Evolutionary conservation across 1,140 invertebrate species (phyloP).

Genomic region (Formica selysi): DNA sequence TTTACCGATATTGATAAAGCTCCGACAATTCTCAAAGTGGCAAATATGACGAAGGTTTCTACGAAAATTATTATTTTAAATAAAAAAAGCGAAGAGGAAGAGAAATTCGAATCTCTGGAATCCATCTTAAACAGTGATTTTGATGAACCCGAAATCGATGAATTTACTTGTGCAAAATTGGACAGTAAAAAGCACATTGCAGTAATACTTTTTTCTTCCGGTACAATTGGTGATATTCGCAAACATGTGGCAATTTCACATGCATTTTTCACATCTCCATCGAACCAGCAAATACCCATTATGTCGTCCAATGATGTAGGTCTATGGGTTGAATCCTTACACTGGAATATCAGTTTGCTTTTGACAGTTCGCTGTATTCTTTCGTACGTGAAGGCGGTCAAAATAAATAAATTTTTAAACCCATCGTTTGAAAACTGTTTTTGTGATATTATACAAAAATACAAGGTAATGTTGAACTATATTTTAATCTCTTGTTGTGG

Average conservation of each 20-base stretch:
- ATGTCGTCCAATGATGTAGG: background rate
- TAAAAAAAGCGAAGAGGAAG: too few species aligned
- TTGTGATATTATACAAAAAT: background rate
- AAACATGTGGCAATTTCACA: background rate
- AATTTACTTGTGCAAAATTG: background rate
- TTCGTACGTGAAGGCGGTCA: background rate
- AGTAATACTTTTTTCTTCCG: background rate
- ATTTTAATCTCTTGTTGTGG: too few species aligned
- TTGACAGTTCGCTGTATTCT: conserved; percentile 4
- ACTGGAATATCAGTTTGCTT: background rate
- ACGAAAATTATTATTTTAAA: too few species aligned
- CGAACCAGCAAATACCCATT: background rate
- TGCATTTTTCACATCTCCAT: background rate
- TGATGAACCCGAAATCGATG: background rate
- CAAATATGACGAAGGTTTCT: too few species aligned
- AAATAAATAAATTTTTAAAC: too few species aligned
- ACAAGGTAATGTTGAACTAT: background rate
- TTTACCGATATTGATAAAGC: conserved; percentile 75
- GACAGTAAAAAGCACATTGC: background rate
- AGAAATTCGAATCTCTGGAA: too few species aligned
- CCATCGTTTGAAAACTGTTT: too few species aligned
- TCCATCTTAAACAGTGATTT: too few species aligned
- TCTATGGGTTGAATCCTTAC: background rate
- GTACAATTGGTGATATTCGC: too few species aligned
- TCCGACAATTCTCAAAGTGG: too few species aligned